Evolutionary conservation across 2,888 invertebrate species (phyloP), one percentile per base, ranked within the genome.

Genomic region (Reticulitermes lucifugus): DNA sequence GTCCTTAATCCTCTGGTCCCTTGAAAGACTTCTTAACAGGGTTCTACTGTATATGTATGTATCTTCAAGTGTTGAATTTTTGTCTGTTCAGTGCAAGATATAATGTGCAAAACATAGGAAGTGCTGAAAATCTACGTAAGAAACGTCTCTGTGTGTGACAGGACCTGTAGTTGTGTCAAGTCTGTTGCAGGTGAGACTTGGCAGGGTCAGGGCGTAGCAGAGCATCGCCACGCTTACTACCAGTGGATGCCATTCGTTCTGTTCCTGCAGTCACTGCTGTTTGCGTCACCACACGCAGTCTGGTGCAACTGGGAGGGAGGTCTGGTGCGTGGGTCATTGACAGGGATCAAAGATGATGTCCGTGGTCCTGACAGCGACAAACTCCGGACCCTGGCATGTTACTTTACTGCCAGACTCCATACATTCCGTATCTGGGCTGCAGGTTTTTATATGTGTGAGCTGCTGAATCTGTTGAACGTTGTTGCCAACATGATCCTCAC

Each of bases 181-280:
- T 65, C 9, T n/a, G 25, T 65, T 73, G 2, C 73, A 73, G 73
- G 73, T 2, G 73, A 73, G 79, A n/a, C 82, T 35, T 86, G 87
- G 83, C 87, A 83, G 9, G 88, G 88, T 9, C 87, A 87, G 43
- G 88, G 87, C 4, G 88, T 89, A 59, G 85, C 88, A 59, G 87
- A 88, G 29, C 88, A 88, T 82, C 89, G 90, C 87, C 91, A 91
- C 87, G 90, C 90, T 73, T 91, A 91, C 88, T 91, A 91, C 88
- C 91, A 91, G 88, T 91, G 91, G 91, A 91, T 91, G 71, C 90
- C 90, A 81, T 90, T 91, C 87, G 90, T 91, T 51, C 89, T 91
- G 9, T 90, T 91, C 88, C 88, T 91, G 73, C 91, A 91, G 87
- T 90, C 90, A n/a, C 87, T 90, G 35, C 87, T 90, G 81, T 91